Evolutionary conservation across 2,113 vertebrate species (phyloP).

Genomic region (Scalopus aquaticus): DNA sequence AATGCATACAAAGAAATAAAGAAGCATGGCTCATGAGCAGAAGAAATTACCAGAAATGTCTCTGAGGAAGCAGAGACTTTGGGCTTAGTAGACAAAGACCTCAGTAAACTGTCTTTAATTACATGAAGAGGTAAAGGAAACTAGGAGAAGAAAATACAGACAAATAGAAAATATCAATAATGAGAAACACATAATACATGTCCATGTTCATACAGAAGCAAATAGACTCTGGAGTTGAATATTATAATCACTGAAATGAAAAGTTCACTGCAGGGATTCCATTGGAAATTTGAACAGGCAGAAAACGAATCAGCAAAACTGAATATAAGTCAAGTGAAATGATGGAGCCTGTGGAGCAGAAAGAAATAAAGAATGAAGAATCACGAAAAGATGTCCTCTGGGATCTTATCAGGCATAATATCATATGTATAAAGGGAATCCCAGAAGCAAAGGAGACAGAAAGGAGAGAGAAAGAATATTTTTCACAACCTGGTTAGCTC

Average conservation of each 20-base stretch:
- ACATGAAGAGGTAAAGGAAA: no score
- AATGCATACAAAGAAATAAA: not conserved
- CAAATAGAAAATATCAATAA: not conserved
- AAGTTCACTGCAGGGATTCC: not conserved
- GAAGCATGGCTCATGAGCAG: no score
- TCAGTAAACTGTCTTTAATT: no score
- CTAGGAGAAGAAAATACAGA: no score
- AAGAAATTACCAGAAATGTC: no score
- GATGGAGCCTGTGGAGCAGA: not conserved
- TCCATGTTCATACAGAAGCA: not conserved
- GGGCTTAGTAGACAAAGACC: no score
- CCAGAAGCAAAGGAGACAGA: not conserved
- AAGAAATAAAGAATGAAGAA: not conserved
- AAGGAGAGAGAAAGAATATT: not conserved
- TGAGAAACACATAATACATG: not conserved
- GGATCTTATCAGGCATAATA: not conserved
- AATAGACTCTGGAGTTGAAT: not conserved
- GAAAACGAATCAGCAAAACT: not conserved
- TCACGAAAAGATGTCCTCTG: not conserved
- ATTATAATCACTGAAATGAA: not conserved
- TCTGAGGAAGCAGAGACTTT: no score
- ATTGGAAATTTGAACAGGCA: not conserved
- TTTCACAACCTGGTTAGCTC: not conserved
- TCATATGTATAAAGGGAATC: not conserved
- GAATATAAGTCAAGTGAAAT: not conserved